Conservation (phyloP, 2,113 vertebrate genomes). For the Semnornis frantzii region DNA sequence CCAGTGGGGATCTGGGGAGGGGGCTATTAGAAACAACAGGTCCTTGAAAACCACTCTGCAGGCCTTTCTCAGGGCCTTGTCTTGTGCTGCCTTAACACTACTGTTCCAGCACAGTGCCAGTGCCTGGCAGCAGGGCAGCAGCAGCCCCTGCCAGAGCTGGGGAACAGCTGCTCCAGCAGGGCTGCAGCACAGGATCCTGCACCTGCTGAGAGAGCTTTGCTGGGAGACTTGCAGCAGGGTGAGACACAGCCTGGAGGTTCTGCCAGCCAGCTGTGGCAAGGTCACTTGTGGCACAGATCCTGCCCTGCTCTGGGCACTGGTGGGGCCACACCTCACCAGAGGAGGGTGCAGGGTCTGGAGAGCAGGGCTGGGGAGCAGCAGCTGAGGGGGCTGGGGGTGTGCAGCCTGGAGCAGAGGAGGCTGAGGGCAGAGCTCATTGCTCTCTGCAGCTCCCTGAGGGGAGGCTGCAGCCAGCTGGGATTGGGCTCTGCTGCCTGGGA, state of each 20-base stretch:
- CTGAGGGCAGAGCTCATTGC: too few relatives aligned
- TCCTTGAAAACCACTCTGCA: background rate
- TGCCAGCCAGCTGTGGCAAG: too few relatives aligned
- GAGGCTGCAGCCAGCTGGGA: too few relatives aligned
- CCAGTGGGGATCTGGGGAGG: background rate
- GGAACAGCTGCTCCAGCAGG: background rate
- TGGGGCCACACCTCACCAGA: too few relatives aligned
- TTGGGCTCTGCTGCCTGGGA: too few relatives aligned
- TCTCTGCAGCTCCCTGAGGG: too few relatives aligned
- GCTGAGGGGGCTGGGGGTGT: too few relatives aligned
- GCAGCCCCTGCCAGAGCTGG: background rate
- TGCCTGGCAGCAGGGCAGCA: background rate
- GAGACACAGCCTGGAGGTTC: background rate
- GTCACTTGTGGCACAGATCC: too few relatives aligned
- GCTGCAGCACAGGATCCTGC: background rate
- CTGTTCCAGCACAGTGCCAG: accelerated
- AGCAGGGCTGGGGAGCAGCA: too few relatives aligned
- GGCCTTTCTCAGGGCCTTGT: background rate
- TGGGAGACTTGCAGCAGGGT: background rate
- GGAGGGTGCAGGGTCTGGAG: too few relatives aligned
- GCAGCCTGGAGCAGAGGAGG: too few relatives aligned
- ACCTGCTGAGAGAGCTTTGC: background rate
- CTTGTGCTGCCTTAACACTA: background rate
- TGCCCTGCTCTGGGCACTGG: too few relatives aligned
- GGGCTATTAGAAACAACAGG: background rate